Conservation (phyloP, 2,888 invertebrate species). For the Antheraea yamamai region DNA sequence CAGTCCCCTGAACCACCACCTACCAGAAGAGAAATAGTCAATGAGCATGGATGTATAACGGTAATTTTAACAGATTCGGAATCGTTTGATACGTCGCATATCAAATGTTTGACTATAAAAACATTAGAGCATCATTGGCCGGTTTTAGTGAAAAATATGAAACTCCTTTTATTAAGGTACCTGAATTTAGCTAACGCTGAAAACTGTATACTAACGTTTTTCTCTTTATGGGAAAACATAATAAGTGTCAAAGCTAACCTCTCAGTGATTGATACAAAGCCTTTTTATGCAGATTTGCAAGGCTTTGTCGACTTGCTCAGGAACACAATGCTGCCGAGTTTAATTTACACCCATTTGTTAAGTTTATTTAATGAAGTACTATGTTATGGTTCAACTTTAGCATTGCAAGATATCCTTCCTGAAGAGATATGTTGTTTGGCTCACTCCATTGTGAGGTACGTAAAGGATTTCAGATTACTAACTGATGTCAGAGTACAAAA, state of each 20-base stretch:
- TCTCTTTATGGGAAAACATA: slow-evolving; percentile 93
- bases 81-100: slow-evolving; percentile 91
- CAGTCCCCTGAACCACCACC: slow-evolving; percentile 61
- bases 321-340: slow-evolving; percentile 87
- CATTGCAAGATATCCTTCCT: slow-evolving; percentile 92
- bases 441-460: slow-evolving; percentile 91
- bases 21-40: slow-evolving; percentile 68
- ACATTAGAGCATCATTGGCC: slow-evolving; percentile 93
- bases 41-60: slow-evolving; percentile 81
- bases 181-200: slow-evolving; percentile 83
- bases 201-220: slow-evolving; percentile 89
- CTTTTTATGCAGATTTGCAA: slow-evolving; percentile 92
- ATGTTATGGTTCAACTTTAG: slow-evolving; percentile 95
- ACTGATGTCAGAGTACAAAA: slow-evolving; percentile 78
- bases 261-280: slow-evolving; percentile 93
- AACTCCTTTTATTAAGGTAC: slow-evolving; percentile 81
- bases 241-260: slow-evolving; percentile 95
- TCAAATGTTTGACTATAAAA: slow-evolving; percentile 93
- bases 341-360: slow-evolving; percentile 92
- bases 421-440: slow-evolving; percentile 94
- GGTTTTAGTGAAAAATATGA: slow-evolving; percentile 87
- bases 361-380: slow-evolving; percentile 94
- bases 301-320: slow-evolving; percentile 88
- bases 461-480: slow-evolving; percentile 91
- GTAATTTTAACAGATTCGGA: slow-evolving; percentile 89